Evolutionary conservation across 2,888 invertebrate genomes (phyloP).

Genomic region (Limnephilus rhombicus): DNA sequence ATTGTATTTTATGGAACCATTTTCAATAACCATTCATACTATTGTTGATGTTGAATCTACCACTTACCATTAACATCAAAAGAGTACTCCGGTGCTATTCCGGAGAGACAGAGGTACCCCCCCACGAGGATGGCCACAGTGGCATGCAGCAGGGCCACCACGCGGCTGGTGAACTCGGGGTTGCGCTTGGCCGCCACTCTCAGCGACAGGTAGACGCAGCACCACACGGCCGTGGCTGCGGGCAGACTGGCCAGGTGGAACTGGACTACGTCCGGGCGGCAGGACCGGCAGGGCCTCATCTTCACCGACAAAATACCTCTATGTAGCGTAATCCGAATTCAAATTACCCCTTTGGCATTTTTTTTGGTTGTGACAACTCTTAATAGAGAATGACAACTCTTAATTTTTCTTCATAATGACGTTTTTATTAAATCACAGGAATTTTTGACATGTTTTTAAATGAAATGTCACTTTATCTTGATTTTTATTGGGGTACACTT

Average conservation of each 20-base stretch:
- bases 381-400: background rate
- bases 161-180: slow-evolving; percentile 31
- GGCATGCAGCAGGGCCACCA: slow-evolving; percentile 48
- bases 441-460: background rate
- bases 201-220: slow-evolving; percentile 4
- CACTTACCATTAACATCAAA: background rate
- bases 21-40: too few relatives aligned
- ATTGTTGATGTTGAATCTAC: background rate
- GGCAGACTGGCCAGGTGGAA: slow-evolving; percentile 4
- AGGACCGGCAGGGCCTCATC: background rate
- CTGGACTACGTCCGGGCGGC: background rate
- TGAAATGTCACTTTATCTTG: background rate
- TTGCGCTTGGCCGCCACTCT: background rate
- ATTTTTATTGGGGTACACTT: background rate
- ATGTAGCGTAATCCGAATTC: background rate
- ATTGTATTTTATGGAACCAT: too few relatives aligned
- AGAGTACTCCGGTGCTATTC: background rate
- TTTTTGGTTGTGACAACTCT: background rate
- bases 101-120: slow-evolving; percentile 16
- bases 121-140: slow-evolving; percentile 13
- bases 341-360: background rate
- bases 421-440: background rate
- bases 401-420: background rate
- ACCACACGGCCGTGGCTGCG: slow-evolving; percentile 16
- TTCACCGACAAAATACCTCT: background rate